Evolutionary conservation across 2,113 vertebrate genomes (phyloP).

Genomic region (Syrrhaptes paradoxus): DNA sequence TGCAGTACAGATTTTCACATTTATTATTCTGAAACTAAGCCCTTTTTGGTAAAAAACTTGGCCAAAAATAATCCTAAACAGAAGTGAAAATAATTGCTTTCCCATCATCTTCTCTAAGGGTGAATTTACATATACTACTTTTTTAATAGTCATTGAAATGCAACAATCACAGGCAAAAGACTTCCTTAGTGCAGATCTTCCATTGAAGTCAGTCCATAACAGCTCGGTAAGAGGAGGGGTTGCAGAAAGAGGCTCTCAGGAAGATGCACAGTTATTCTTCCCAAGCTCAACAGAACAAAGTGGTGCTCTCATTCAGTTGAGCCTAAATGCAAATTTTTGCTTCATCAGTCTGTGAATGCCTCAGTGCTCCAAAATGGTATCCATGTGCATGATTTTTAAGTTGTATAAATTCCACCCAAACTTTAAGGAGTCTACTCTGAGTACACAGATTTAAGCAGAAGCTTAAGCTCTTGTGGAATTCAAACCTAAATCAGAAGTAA

Average conservation of each 20-base stretch:
- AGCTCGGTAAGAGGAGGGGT: not conserved
- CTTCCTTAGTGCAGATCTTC: not conserved
- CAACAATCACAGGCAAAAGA: not conserved
- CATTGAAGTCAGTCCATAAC: not conserved
- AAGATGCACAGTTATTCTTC: not conserved
- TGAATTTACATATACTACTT: not conserved
- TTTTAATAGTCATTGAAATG: not conserved
- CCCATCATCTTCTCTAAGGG: conserved; percentile 11
- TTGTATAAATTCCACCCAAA: not conserved
- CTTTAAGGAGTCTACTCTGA: not conserved
- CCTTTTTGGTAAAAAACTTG: conserved; percentile 64
- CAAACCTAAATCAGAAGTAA: not conserved
- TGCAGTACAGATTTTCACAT: conserved; percentile 61
- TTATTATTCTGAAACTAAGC: conserved; percentile 52
- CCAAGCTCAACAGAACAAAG: not conserved
- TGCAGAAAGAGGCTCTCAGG: not conserved
- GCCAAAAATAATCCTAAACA: conserved; percentile 43
- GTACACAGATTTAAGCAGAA: not conserved
- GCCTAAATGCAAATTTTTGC: not conserved
- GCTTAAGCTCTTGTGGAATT: not conserved
- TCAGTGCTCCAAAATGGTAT: not conserved
- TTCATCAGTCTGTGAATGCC: not conserved
- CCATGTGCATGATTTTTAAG: not conserved
- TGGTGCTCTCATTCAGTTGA: not conserved
- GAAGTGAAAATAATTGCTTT: conserved; percentile 55